Conservation (phyloP, 2,888 invertebrate genomes). For the Hirtodrosophila confusa region DNA sequence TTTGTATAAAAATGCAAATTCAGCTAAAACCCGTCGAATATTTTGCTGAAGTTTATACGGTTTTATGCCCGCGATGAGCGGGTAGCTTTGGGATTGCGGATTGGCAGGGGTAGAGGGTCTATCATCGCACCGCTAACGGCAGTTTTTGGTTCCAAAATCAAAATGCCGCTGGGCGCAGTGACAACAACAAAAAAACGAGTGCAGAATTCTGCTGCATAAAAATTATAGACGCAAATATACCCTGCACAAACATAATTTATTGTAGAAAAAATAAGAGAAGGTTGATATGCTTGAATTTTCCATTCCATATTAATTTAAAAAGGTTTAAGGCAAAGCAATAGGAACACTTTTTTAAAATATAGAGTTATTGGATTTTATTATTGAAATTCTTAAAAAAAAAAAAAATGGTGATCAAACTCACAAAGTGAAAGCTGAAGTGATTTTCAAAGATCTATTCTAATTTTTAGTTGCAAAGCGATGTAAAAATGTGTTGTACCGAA, state of each 20-base stretch:
- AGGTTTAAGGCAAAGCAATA: too few relatives aligned
- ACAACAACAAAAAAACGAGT: conserved; percentile 25
- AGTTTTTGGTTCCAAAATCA: conserved; percentile 76
- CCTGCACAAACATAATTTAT: conserved; percentile 1
- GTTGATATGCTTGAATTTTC: too few relatives aligned
- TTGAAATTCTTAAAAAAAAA: too few relatives aligned
- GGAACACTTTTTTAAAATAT: too few relatives aligned
- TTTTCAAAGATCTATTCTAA: too few relatives aligned
- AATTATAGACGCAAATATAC: conserved; percentile 14
- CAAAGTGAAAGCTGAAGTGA: too few relatives aligned
- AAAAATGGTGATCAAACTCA: too few relatives aligned
- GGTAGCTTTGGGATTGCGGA: conserved; percentile 38
- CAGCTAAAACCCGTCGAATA: conserved; percentile 78
- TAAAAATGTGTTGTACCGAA: too few relatives aligned
- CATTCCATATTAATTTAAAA: too few relatives aligned
- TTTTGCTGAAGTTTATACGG: conserved; percentile 64
- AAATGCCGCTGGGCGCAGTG: conserved; percentile 58
- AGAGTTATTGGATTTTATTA: too few relatives aligned
- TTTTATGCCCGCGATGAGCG: conserved; percentile 56
- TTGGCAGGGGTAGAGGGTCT: conserved; percentile 20
- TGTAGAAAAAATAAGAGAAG: not conserved
- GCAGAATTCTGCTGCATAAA: conserved; percentile 10
- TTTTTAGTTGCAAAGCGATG: too few relatives aligned
- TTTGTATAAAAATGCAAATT: conserved; percentile 82
- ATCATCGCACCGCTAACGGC: conserved; percentile 56